Evolutionary conservation across 2,113 vertebrate species (phyloP), one percentile per base, ranked within the genome.

Genomic region (Pseudopipra pipra): DNA sequence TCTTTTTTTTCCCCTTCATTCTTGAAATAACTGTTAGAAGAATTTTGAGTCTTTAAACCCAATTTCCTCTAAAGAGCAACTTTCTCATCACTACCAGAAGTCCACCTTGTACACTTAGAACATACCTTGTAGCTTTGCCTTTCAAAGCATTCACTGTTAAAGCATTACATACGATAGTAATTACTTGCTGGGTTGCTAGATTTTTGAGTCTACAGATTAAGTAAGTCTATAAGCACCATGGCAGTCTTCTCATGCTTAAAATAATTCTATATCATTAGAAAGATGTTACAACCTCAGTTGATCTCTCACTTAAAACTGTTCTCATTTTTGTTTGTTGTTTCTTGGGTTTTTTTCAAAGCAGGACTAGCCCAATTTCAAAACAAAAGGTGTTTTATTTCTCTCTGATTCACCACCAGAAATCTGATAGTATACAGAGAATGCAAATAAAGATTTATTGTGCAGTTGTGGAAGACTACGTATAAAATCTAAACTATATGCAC

Each of bases 91-190:
- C 21, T 67, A 63, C 21, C 21, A 58, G 10, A 54, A 65, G 13
- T 18, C 12, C 78, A 63, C 20, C 54, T 39, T 39, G 39, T 39
- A 24, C 11, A 85, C 2, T 33, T 84, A 39, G 20, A 23, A 62
- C 0, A 0, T 11, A 54, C 7, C 8, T 31, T 22, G 5, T 9
- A 5, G 23, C 0, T 46, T 79, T n/a, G 56, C 6, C n/a, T 77
- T 73, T 76, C 52, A 68, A 76, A 88, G 19, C 15, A 39, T 35
- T 67, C 59, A 33, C 35, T 55, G 11, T 4, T 66, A 28, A 81
- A 63, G 33, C 1, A 4, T 35, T 79, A 44, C 31, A 30, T 1
- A 43, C 20, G 15, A 77, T 28, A 92, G 25, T 20, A 83, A 71
- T 39, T 35, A 71, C 83, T 81, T 80, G 15, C 46, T 55, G 20